Evolutionary conservation across 2,888 invertebrate genomes (phyloP), one percentile per base, ranked within the genome.

Genomic region (Brachyptera putata): DNA sequence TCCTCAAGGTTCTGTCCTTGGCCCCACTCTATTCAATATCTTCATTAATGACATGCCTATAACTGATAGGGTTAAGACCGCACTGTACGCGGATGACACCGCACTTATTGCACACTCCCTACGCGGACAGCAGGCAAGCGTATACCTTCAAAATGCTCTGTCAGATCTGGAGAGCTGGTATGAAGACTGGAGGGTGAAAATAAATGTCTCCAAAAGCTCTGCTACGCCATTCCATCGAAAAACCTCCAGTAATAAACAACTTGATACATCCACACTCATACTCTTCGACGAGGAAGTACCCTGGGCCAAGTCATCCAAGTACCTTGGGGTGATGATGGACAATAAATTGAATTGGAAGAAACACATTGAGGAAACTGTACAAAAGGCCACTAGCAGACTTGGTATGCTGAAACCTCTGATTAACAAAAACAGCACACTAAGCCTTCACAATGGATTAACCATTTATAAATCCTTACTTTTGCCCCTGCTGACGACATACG

Each of bases 1-100:
- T 0, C 69, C 71, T 1, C 68, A 70, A 63, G 67, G 67, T 21
- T 58, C 64, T 5, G 37, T 68, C 18, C 63, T 70, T 36, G 62
- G 63, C 7, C 68, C 69, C 9, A 49, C 58, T 0, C 41, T 69
- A 1, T 70, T 64, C 49, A 63, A 56, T 25, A n/a, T 67, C 2
- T 69, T 65, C 55, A 66, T 65, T 2, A 62, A 62, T n/a, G 69
- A 62, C 63, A 66, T 67, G 64, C 67, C 24, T 37, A 65, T 50
- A 58, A 62, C 57, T 41, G 50, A 0, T 60, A 61, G 7, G 62
- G 58, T 56, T 1, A 55, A 57, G 4, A 58, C 34, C 4, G 65
- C 30, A 57, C 63, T 18, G 5, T 68, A 56, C 61, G 63, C 65
- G 4, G 63, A 58, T 18, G 63, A 60, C 62, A 69, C 65, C 56